A percentile compares a stretch with the other conserved stretches of the same genome.
Conservation (phyloP, 1,140 invertebrate genomes). For the Rhopalosiphum maidis region DNA sequence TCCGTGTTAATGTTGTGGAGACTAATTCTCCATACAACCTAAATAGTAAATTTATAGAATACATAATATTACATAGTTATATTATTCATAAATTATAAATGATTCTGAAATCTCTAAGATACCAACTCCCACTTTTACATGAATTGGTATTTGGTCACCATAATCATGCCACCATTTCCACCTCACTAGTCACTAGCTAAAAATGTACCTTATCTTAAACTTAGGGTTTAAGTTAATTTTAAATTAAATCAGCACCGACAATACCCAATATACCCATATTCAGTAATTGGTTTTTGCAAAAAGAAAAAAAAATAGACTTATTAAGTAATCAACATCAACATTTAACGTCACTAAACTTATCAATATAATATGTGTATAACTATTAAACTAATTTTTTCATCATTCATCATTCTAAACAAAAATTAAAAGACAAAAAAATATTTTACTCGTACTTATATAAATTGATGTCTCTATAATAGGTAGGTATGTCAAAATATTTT, state of each 20-base stretch:
- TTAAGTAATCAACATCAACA: not conserved
- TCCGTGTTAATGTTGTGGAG: too few species aligned
- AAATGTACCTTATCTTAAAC: not conserved
- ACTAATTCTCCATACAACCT: too few species aligned
- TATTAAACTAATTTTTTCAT: not conserved
- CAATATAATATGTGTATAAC: not conserved
- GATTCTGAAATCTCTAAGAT: too few species aligned
- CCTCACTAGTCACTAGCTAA: too few species aligned
- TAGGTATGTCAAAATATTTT: not conserved
- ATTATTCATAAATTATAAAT: too few species aligned
- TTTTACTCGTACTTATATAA: not conserved
- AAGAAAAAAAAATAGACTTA: not conserved
- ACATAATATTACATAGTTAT: too few species aligned
- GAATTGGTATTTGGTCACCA: too few species aligned
- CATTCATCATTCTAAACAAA: not conserved
- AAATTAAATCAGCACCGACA: not conserved
- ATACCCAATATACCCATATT: not conserved
- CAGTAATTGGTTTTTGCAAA: too few species aligned
- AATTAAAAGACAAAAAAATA: not conserved
- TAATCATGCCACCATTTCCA: too few species aligned
- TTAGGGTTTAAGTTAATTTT: not conserved
- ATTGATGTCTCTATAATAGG: not conserved
- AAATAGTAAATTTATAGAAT: too few species aligned
- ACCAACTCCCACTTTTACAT: too few species aligned
- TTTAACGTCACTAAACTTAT: not conserved